These are phyloP conservation scores for Sceliomorpha sp. DNA, from an alignment of 2,888 invertebrate genomes.

Conservation along the genomic window DNA sequence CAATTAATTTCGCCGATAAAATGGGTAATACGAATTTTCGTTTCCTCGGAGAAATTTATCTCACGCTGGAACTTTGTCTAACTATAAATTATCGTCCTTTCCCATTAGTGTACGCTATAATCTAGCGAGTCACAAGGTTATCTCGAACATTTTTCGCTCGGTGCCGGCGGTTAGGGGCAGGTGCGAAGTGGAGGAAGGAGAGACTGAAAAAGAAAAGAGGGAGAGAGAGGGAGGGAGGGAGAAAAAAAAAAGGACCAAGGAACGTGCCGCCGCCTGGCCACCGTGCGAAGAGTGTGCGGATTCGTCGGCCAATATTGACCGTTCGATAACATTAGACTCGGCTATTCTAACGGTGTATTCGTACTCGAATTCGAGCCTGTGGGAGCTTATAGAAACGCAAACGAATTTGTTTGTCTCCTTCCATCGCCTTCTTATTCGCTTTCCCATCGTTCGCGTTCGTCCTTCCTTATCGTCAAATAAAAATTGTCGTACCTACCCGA, in stretches of 20 bases:
- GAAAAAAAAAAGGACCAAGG: conserved; percentile 28
- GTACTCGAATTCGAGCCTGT: too few species aligned
- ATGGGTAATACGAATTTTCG: too few species aligned
- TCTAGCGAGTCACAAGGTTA: conserved; percentile 10
- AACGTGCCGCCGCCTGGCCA: conserved; percentile 54
- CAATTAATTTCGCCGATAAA: too few species aligned
- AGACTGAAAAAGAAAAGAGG: neutral
- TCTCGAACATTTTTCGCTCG: conserved; percentile 1
- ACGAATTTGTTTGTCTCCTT: too few species aligned
- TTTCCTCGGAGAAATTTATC: too few species aligned
- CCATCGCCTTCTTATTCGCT: too few species aligned
- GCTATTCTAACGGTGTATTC: conserved; percentile 65
- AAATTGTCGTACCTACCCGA: too few species aligned
- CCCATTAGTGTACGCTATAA: neutral
- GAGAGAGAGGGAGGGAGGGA: conserved; percentile 11
- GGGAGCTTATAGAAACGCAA: too few species aligned
- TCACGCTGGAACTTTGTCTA: neutral
- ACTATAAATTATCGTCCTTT: conserved; percentile 1
- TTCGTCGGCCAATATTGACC: conserved; percentile 60
- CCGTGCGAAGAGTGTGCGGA: conserved; percentile 46
- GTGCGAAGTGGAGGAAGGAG: conserved; percentile 17
- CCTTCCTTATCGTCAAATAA: too few species aligned
- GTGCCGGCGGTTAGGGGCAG: conserved; percentile 16
- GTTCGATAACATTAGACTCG: conserved; percentile 62
- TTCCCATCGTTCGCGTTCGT: too few species aligned